These are phyloP conservation scores for Proterorhinus semilunaris DNA, from an alignment of 2,113 vertebrate species.

Conservation along the genomic window DNA sequence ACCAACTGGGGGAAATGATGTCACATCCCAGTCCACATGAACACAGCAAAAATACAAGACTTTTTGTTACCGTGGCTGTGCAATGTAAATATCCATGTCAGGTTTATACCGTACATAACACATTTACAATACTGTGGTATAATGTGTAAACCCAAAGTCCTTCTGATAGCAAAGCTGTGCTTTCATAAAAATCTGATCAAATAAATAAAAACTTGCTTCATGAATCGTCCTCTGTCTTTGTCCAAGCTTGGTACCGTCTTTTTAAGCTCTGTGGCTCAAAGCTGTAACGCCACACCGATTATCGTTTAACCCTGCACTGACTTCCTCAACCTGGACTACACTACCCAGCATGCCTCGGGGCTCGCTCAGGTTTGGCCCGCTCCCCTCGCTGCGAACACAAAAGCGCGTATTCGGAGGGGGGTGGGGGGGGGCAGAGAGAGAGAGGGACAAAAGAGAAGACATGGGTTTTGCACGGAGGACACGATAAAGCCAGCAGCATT, in stretches of 20 bases:
- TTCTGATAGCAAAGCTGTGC: too few species aligned
- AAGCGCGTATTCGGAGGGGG: conserved; percentile 74
- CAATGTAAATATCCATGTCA: too few species aligned
- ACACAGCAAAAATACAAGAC: too few species aligned
- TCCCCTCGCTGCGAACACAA: conserved; percentile 76
- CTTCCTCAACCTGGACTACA: conserved; percentile 68
- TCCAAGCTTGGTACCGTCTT: not conserved
- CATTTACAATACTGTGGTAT: too few species aligned
- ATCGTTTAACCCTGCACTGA: conserved; percentile 36
- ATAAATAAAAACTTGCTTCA: too few species aligned
- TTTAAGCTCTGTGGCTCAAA: not conserved
- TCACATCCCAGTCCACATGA: too few species aligned
- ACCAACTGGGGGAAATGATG: too few species aligned
- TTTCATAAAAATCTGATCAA: too few species aligned
- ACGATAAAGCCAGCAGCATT: conserved; percentile 80
- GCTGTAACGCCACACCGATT: conserved; percentile 11
- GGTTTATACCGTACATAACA: too few species aligned
- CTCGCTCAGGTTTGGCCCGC: conserved; percentile 64
- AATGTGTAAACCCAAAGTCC: too few species aligned
- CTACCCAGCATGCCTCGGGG: conserved; percentile 77
- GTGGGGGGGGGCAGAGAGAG: conserved; percentile 66
- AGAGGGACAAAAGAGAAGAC: conserved; percentile 80
- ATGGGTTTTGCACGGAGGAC: conserved; percentile 81
- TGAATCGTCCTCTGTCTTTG: not conserved
- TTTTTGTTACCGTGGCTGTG: too few species aligned